These are phyloP conservation scores for Seriola quinqueradiata DNA, from an alignment of 2,113 vertebrate species.

Conservation along the genomic window DNA sequence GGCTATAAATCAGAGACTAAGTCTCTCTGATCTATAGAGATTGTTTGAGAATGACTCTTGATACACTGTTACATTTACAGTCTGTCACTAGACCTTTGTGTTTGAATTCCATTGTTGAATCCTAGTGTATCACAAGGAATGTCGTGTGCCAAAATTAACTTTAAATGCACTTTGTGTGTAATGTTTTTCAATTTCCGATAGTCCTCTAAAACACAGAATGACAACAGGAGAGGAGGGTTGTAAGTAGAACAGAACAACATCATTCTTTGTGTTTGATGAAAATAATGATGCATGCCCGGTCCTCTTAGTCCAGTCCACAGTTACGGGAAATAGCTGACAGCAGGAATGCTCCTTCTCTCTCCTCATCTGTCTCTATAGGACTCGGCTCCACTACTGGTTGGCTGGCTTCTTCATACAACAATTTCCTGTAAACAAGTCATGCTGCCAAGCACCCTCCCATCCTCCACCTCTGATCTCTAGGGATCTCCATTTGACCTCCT, in stretches of 20 bases:
- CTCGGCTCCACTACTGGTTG: conserved; percentile 72
- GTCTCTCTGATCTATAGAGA: not conserved
- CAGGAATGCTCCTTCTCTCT: conserved; percentile 83
- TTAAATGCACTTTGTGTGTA: not conserved
- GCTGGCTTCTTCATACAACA: conserved; percentile 80
- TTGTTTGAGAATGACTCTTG: not conserved
- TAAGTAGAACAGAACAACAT: conserved; percentile 44
- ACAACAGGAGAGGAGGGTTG: conserved; percentile 13
- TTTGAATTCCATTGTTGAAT: conserved; percentile 9
- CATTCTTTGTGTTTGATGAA: conserved; percentile 55
- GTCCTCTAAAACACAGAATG: conserved; percentile 1
- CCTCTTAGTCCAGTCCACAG: conserved; percentile 48
- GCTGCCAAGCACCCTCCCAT: conserved; percentile 75
- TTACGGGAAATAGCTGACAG: conserved; percentile 87
- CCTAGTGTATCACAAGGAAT: not conserved
- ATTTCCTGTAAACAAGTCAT: conserved; percentile 85
- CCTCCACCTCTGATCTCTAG: conserved; percentile 75
- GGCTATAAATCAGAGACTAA: too few species aligned
- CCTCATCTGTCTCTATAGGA: conserved; percentile 78
- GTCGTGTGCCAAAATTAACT: not conserved
- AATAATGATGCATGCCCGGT: conserved; percentile 70
- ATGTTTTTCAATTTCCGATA: not conserved
- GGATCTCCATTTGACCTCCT: conserved; percentile 73
- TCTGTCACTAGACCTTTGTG: not conserved
- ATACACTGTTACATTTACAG: not conserved